Base-by-base conservation (phyloP, 2,797 vertebrate species). In the Semaprochilodus insignis region DNA sequence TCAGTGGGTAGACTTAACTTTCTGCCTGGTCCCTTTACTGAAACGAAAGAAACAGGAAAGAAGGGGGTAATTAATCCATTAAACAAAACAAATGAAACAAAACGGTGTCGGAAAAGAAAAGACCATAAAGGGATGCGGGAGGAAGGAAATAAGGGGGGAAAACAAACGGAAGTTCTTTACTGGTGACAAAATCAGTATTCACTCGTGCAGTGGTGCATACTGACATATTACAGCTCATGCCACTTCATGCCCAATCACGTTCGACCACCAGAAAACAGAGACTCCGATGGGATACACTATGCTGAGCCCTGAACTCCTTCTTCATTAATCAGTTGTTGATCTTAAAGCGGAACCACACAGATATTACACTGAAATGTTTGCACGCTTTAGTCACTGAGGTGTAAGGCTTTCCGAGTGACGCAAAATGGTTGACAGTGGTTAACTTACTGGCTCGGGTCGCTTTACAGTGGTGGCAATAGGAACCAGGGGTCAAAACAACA, bases 1-100 rank as follows among this genome's bases (percentile, higher is more conserved):
- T 98, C 97, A 97, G 97, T 99, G 94, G 97, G 97, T 97, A 99
- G 96, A 97, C 97, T 99, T 98, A 99, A 97, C 96, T 99, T 99
- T 98, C 97, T 98, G 96, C 95, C 93, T 87, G 97, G 97, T 95
- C 97, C 97, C 96, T 98, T 99, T 93, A 99, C 97, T 98, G 97
- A 96, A 99, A 99, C 95, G 97, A 98, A 94, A 97, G 97, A 97
- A 96, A 97, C 94, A 92, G 93, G 93, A 93, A 87, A 95, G 90
- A 94, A 93, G 93, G 90, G 89, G 92, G 88, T 89, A 90, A 92
- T 95, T 95, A 95, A 94, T 95, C 92, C 85, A 87, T 88, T 91
- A 73, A 93, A 93, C 91, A 60, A 66, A 90, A 89, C 88, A 87
- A 79, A 71, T 36, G 11, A 3, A 78, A 73, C 8, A 2, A 59